Base-by-base conservation (phyloP, 1,140 invertebrate species). In the Aplysia californica region DNA sequence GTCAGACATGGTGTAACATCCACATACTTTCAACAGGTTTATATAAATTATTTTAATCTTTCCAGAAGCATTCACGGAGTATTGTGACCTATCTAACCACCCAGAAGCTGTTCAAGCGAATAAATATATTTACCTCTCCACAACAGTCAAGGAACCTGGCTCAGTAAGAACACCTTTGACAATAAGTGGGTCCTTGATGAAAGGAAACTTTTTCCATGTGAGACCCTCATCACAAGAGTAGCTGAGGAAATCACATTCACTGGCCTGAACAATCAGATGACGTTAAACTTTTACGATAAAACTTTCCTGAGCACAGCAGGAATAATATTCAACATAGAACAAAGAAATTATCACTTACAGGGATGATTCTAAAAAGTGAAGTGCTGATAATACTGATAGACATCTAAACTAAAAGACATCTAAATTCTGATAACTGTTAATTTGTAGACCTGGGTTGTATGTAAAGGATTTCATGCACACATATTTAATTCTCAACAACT, bases 91-190 rank as follows among this genome's bases (percentile, higher is more conserved):
- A n/a, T n/a, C n/a, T n/a, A n/a, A n/a, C n/a, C n/a, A n/a, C n/a
- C n/a, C n/a, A n/a, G n/a, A n/a, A n/a, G n/a, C n/a, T n/a, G n/a
- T n/a, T n/a, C n/a, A n/a, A n/a, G n/a, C n/a, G n/a, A n/a, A n/a
- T n/a, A n/a, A n/a, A n/a, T n/a, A n/a, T n/a, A 35, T 55, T 41
- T 76, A 87, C 85, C 83, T 87, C 31, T 80, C 80, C 74, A 84
- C 72, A 1, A 84, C 66, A 5, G 84, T 82, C 61, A 76, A 80
- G 38, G 85, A 83, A 3, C 95, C 95, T 0, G 95, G 95, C 87
- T 96, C 95, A 1, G 95, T 96, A 93, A 96, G 95, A 1, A 97
- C 88, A 18, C 95, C 95, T 88, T 96, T 96, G n/a, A 96, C 93
- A 55, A 88, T 91, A 86, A 94, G 92, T 74, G 94, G 91, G 20